phyloP scores from a whole-genome alignment of 2,888 invertebrate species.

The Meteorus cinctellus region DNA sequence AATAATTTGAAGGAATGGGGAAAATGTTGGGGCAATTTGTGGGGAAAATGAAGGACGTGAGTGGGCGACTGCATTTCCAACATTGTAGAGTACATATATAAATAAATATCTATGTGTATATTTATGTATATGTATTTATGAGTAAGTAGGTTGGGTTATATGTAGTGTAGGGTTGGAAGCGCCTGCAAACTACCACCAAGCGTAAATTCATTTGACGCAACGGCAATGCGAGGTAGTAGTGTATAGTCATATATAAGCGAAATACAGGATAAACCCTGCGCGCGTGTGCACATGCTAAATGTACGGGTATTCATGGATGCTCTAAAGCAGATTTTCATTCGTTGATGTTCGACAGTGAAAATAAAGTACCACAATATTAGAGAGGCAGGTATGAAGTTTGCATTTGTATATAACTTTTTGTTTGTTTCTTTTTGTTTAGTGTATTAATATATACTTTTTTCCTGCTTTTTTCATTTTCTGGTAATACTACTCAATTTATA shows the following conservation, averaged over 20 bases:
- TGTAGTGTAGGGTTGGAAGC: neutral
- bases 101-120: neutral
- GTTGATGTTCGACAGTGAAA: conserved; percentile 3
- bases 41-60: conserved; percentile 26
- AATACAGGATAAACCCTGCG: neutral
- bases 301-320: conserved; percentile 1
- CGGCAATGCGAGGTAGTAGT: neutral
- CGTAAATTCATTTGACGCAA: conserved; percentile 17
- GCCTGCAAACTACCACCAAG: neutral
- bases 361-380: neutral
- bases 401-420: neutral
- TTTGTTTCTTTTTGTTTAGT: neutral
- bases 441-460: too few relatives aligned
- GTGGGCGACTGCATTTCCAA: conserved; percentile 20
- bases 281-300: neutral
- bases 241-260: neutral
- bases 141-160: conserved; percentile 2
- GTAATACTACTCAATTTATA: neutral
- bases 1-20: conserved; percentile 5
- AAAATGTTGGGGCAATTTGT: conserved; percentile 8
- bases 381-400: neutral
- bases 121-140: conserved; percentile 9
- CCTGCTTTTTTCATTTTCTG: neutral
- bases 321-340: conserved; percentile 1
- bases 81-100: conserved; percentile 3